Evolutionary conservation across 2,113 vertebrate species (phyloP).

Genomic region (Xenotilapia longispinis): DNA sequence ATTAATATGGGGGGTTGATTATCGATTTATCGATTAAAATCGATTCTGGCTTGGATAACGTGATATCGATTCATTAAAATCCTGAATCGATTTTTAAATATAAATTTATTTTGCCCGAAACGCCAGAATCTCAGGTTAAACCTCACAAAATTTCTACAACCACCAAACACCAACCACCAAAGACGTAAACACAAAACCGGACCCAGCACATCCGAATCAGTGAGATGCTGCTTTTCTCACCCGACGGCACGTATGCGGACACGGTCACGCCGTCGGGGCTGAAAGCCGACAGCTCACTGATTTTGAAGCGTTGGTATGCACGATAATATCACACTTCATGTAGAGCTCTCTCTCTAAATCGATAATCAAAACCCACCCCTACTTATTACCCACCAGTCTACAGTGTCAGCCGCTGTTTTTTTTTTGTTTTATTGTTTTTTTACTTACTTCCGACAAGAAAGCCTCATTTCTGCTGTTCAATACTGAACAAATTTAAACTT

Average conservation of each 20-base stretch:
- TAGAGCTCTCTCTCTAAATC: neutral
- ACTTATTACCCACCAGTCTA: neutral
- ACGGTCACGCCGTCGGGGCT: neutral
- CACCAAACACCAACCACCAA: neutral
- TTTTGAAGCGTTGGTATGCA: neutral
- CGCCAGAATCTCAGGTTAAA: too few relatives aligned
- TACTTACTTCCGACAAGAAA: neutral
- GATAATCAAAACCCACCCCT: neutral
- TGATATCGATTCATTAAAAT: too few relatives aligned
- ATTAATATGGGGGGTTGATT: neutral
- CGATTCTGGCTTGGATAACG: too few relatives aligned
- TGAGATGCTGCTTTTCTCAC: neutral
- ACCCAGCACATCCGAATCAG: neutral
- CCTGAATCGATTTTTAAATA: too few relatives aligned
- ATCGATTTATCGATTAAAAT: too few relatives aligned
- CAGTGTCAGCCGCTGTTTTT: accelerated
- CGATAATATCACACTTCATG: neutral
- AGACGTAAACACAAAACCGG: neutral
- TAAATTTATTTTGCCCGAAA: too few relatives aligned
- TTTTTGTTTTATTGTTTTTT: neutral
- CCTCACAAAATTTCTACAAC: too few relatives aligned
- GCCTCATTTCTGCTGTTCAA: neutral
- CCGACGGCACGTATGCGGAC: neutral
- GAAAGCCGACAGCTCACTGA: neutral
- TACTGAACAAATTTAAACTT: neutral